These are phyloP conservation scores for Petaurus breviceps DNA, from an alignment of 2,113 vertebrate genomes.

Conservation along the genomic window DNA sequence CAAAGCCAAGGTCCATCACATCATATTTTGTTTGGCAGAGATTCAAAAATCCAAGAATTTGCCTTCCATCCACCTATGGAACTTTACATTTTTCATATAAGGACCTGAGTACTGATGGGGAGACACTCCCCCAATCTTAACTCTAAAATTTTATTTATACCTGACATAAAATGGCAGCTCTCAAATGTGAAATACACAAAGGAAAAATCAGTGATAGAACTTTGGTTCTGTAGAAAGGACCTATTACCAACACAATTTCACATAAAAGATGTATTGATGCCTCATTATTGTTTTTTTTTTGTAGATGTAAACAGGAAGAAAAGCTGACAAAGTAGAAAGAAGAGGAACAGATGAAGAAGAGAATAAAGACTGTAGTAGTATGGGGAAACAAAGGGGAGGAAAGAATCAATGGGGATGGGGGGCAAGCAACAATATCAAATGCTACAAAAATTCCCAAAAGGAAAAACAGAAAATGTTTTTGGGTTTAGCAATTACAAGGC, in stretches of 20 bases:
- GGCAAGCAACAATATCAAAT: too few species aligned
- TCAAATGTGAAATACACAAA: background rate
- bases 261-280: background rate
- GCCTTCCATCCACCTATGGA: background rate
- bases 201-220: background rate
- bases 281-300: background rate
- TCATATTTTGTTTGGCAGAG: background rate
- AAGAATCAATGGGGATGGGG: background rate
- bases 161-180: background rate
- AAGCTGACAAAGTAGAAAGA: background rate
- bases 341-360: background rate
- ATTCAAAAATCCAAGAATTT: background rate
- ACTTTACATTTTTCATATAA: background rate
- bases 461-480: too few species aligned
- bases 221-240: background rate
- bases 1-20: background rate
- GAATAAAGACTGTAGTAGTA: background rate
- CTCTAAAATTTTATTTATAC: background rate
- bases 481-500: background rate
- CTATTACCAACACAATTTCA: slow-evolving; percentile 11
- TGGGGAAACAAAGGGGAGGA: background rate
- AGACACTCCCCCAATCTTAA: background rate
- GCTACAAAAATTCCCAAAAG: too few species aligned
- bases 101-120: background rate
- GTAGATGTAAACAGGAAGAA: background rate